Evolutionary conservation across 1,140 invertebrate species (phyloP).

Genomic region (Ceratosolen fusciceps): DNA sequence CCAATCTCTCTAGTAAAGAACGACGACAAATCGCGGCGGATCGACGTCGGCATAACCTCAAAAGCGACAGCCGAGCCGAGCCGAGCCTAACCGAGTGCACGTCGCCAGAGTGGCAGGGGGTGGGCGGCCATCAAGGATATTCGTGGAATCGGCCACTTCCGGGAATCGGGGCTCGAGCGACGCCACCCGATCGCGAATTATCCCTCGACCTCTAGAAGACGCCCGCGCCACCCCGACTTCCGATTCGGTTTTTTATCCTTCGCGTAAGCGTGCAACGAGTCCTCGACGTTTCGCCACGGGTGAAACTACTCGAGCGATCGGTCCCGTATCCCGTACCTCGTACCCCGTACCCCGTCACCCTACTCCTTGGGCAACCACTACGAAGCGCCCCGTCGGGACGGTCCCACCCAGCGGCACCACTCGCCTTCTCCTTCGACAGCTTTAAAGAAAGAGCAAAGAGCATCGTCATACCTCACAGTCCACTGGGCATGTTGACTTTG

Average conservation of each 20-base stretch:
- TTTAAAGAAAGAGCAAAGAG: not conserved
- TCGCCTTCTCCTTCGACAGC: not conserved
- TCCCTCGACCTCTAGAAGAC: not conserved
- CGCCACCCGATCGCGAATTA: not conserved
- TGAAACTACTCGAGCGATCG: no score
- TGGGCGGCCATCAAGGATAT: not conserved
- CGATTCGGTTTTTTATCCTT: no score
- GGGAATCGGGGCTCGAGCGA: not conserved
- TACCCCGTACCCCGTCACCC: no score
- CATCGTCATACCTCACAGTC: slow-evolving; percentile 4
- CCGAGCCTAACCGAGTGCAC: not conserved
- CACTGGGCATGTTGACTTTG: not conserved
- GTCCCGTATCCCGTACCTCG: no score
- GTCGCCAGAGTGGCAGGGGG: not conserved
- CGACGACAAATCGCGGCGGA: not conserved
- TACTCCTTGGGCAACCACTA: no score
- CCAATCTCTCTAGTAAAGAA: not conserved
- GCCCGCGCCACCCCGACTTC: not conserved
- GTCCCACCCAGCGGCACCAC: no score
- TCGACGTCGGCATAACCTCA: not conserved
- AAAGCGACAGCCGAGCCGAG: no score
- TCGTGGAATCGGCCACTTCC: not conserved
- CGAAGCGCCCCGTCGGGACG: no score
- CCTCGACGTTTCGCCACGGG: no score
- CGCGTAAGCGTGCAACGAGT: no score